Conservation (phyloP, 2,113 vertebrate species). For the Odobenus rosmarus region DNA sequence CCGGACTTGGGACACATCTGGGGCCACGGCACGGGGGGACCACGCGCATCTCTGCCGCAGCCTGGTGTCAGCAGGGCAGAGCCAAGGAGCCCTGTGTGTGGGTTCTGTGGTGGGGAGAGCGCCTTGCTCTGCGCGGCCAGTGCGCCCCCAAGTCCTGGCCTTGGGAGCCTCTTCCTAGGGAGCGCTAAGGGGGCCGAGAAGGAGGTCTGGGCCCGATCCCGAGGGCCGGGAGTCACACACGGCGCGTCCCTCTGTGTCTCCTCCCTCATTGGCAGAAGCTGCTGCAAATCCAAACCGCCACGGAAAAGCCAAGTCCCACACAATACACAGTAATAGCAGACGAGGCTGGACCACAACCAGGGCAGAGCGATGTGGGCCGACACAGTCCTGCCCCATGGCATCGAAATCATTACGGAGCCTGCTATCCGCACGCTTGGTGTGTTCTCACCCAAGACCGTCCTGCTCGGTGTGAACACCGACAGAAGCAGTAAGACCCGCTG, state of each 20-base stretch:
- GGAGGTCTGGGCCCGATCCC: too few species aligned
- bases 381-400: not conserved
- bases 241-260: not conserved
- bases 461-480: not conserved
- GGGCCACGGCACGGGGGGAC: rapidly evolving
- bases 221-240: not conserved
- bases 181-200: not conserved
- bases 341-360: not conserved
- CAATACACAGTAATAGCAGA: rapidly evolving
- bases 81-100: not conserved
- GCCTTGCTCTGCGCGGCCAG: rapidly evolving
- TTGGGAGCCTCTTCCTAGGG: too few species aligned
- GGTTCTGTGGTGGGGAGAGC: not conserved
- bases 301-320: not conserved
- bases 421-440: too few species aligned
- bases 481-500: not conserved
- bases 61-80: not conserved
- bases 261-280: not conserved
- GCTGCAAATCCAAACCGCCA: not conserved
- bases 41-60: rapidly evolving
- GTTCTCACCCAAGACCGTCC: not conserved
- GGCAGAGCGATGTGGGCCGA: too few species aligned
- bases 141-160: not conserved
- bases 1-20: not conserved
- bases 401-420: rapidly evolving